A percentile compares a stretch with the other conserved stretches of the same genome.
Conservation (phyloP, 2,797 vertebrate species). For the Arremon brunneinucha region DNA sequence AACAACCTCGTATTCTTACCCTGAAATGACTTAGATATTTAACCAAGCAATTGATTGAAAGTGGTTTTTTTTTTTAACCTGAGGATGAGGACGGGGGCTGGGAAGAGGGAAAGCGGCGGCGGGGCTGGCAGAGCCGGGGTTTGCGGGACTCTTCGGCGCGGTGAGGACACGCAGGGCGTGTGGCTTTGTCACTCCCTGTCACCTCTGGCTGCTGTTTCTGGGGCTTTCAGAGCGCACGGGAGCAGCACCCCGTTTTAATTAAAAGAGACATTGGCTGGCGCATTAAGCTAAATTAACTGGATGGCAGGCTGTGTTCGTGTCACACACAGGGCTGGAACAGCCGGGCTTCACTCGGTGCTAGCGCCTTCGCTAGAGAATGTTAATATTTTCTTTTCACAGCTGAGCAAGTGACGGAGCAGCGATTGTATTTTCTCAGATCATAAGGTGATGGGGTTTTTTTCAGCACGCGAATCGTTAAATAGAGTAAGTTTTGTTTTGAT, state of each 20-base stretch:
- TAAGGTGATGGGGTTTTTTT: not conserved
- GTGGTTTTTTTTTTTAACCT: not conserved
- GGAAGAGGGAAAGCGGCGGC: not conserved
- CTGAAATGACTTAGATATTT: not conserved
- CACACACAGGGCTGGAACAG: not conserved
- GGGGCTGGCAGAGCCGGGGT: not conserved
- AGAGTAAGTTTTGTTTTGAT: not conserved
- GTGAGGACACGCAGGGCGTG: not conserved
- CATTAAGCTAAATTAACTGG: not conserved
- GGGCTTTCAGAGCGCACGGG: fast-evolving
- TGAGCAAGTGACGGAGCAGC: not conserved
- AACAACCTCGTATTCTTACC: not conserved
- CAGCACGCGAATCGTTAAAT: not conserved
- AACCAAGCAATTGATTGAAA: not conserved
- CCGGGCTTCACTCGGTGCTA: fast-evolving
- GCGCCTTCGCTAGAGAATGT: fast-evolving
- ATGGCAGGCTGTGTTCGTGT: fast-evolving
- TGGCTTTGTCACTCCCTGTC: not conserved
- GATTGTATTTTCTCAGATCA: not conserved
- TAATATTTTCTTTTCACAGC: not conserved
- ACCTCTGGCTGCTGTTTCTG: not conserved
- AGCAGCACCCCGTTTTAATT: not conserved
- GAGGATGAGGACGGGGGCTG: not conserved
- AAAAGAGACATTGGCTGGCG: not conserved
- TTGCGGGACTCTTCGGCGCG: not conserved